Evolutionary conservation across 2,113 vertebrate genomes (phyloP).

Genomic region (Crotalus helleri): DNA sequence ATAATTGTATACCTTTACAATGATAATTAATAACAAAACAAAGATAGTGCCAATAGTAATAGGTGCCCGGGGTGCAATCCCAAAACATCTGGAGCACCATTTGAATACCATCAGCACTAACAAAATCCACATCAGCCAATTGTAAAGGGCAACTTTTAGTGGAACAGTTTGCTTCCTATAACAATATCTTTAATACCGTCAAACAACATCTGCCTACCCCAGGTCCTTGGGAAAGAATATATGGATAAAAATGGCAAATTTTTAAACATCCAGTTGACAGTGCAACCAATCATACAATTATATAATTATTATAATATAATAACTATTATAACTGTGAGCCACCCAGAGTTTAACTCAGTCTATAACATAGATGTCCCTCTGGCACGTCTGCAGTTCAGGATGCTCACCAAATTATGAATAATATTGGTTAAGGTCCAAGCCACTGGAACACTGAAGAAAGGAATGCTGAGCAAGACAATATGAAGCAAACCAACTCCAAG

Average conservation of each 20-base stretch:
- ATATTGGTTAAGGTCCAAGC: conserved; percentile 97
- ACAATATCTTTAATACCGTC: neutral
- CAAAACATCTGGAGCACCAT: neutral
- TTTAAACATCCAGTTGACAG: neutral
- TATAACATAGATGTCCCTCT: no score
- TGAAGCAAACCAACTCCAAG: conserved; percentile 93
- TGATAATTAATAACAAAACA: neutral
- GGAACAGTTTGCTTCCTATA: neutral
- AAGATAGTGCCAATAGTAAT: neutral
- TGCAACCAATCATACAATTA: neutral
- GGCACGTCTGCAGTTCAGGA: neutral
- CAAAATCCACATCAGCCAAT: neutral
- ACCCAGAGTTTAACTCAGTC: neutral
- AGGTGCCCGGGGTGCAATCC: neutral
- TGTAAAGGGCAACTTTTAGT: neutral
- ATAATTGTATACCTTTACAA: neutral
- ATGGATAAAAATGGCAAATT: neutral
- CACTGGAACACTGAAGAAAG: conserved; percentile 93
- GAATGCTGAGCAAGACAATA: conserved; percentile 95
- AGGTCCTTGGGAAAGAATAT: neutral
- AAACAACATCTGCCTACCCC: neutral
- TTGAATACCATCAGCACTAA: neutral
- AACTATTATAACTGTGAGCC: neutral
- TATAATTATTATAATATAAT: neutral
- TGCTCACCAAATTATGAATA: conserved; percentile 96